phyloP scores from a whole-genome alignment of 2,888 invertebrate genomes.

The Orchestes rusci region DNA sequence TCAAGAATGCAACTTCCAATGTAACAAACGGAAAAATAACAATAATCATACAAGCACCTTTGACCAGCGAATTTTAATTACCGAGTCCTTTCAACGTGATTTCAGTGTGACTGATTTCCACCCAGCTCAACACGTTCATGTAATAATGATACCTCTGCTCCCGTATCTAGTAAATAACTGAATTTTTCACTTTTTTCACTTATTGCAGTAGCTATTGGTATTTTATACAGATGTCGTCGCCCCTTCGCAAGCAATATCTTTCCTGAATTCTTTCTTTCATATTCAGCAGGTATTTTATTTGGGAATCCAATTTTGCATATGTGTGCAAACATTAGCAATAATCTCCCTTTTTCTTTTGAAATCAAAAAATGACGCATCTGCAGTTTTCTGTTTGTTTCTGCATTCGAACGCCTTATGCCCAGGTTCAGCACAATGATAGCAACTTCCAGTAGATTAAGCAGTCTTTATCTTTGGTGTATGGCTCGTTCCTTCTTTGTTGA shows the following conservation, averaged over 20 bases:
- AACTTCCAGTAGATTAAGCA: slow-evolving; percentile 2
- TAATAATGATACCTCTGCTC: slow-evolving; percentile 11
- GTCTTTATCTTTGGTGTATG: slow-evolving; percentile 7
- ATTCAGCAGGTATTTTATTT: slow-evolving; percentile 3
- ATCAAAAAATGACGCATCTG: slow-evolving; percentile 1
- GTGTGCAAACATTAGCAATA: slow-evolving; percentile 8
- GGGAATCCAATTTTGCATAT: slow-evolving; percentile 19
- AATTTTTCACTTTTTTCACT: slow-evolving; percentile 9
- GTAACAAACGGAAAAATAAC: slow-evolving; percentile 16
- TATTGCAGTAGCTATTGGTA: slow-evolving; percentile 10
- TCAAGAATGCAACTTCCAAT: slow-evolving; percentile 19
- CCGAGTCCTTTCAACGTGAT: slow-evolving; percentile 17
- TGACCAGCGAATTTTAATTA: slow-evolving; percentile 10
- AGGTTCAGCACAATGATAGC: slow-evolving; percentile 4
- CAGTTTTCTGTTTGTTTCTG: slow-evolving; percentile 2
- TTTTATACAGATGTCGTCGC: slow-evolving; percentile 6
- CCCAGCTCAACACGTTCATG: slow-evolving; percentile 8
- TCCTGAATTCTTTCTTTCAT: slow-evolving; percentile 6
- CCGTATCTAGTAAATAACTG: slow-evolving; percentile 8
- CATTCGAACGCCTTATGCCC: slow-evolving; percentile 9
- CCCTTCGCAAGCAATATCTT: slow-evolving; percentile 9
- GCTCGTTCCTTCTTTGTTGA: slow-evolving; percentile 10
- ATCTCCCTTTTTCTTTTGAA: slow-evolving; percentile 3
- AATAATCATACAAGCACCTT: slow-evolving; percentile 18
- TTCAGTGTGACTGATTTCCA: slow-evolving; percentile 1